Evolutionary conservation across 1,140 invertebrate genomes (phyloP).

Genomic region (Laodelphax striatellus): DNA sequence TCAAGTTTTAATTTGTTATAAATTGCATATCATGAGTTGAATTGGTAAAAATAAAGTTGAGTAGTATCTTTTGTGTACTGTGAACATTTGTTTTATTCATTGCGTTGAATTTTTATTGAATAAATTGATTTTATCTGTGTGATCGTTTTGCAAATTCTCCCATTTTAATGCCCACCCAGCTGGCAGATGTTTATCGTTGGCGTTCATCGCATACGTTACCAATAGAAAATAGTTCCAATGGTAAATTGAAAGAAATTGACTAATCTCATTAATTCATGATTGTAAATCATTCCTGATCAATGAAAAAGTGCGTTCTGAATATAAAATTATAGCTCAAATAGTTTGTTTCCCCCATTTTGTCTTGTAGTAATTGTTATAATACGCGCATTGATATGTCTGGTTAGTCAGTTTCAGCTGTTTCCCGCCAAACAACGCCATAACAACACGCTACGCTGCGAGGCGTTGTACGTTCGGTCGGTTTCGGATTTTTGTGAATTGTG

Average conservation of each 20-base stretch:
- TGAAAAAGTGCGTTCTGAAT: too few relatives aligned
- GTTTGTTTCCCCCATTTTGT: not conserved
- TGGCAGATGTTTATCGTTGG: slow-evolving; percentile 42
- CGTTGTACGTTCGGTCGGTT: slow-evolving; percentile 21
- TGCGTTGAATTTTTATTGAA: too few relatives aligned
- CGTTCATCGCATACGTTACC: not conserved
- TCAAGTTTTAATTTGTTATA: too few relatives aligned
- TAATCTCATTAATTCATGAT: too few relatives aligned
- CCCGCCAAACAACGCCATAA: slow-evolving; percentile 49
- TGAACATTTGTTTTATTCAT: too few relatives aligned
- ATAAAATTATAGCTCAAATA: not conserved
- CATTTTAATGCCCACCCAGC: slow-evolving; percentile 32
- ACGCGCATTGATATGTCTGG: slow-evolving; percentile 4
- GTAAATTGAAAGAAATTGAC: too few relatives aligned
- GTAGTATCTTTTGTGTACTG: too few relatives aligned
- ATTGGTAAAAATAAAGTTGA: too few relatives aligned
- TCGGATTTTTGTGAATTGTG: slow-evolving; percentile 17
- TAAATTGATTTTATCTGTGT: not conserved
- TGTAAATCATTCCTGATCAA: too few relatives aligned
- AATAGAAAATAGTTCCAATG: not conserved
- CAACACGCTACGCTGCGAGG: slow-evolving; percentile 42
- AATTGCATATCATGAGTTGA: too few relatives aligned
- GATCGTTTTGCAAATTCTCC: slow-evolving; percentile 8
- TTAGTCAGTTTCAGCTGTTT: slow-evolving; percentile 45
- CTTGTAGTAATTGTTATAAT: not conserved